A percentile compares a stretch with the other conserved stretches of the same genome.
Conservation (phyloP, 2,113 vertebrate species). For the Sylvietta virens region DNA sequence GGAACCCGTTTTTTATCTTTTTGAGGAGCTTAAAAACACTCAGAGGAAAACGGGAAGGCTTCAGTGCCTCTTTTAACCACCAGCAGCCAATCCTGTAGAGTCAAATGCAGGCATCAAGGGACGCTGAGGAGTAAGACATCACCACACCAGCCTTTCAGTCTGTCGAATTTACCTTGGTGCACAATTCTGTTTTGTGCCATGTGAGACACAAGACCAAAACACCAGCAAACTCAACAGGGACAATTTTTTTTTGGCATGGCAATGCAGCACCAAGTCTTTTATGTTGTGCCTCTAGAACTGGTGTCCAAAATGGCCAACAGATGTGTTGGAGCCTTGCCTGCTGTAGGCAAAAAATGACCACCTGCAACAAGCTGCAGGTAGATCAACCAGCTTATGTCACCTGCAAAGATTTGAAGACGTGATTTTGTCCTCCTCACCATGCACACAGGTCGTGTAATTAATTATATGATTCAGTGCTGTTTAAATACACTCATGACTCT, state of each 20-base stretch:
- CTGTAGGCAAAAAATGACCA: background rate
- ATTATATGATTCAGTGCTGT: background rate
- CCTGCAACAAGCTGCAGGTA: background rate
- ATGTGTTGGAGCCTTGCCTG: rapidly evolving
- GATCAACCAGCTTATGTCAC: background rate
- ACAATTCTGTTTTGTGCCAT: background rate
- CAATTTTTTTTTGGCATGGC: background rate
- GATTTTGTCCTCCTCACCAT: background rate
- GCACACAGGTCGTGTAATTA: background rate
- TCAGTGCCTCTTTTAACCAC: background rate
- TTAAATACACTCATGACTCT: background rate
- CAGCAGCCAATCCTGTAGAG: background rate
- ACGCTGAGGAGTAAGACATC: background rate
- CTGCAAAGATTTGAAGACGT: background rate
- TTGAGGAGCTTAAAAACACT: background rate
- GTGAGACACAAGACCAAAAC: background rate
- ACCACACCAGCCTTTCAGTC: background rate
- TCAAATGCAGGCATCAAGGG: background rate
- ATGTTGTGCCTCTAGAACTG: background rate
- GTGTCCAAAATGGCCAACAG: background rate
- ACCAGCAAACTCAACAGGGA: background rate
- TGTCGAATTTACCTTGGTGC: background rate
- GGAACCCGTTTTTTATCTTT: background rate
- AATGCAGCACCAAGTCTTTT: background rate
- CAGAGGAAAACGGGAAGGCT: background rate